Base-by-base conservation (phyloP, 2,797 vertebrate genomes). In the Neosalanx taihuensis region DNA sequence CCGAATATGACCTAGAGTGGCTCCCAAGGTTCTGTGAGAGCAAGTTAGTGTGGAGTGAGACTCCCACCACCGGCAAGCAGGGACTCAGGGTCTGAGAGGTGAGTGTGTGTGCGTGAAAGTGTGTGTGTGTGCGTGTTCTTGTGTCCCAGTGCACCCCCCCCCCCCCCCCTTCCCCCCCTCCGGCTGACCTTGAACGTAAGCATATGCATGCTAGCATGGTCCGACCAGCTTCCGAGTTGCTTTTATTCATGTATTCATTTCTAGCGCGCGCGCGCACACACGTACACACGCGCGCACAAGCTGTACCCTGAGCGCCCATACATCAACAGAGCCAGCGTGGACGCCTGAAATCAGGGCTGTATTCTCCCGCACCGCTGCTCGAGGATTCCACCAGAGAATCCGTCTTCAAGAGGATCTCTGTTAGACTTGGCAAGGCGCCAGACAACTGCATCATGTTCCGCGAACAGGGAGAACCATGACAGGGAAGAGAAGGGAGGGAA, bases 21-120 rank as follows among this genome's bases (percentile, higher is more conserved):
- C 79, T 86, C 78, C 84, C 77, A 79, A 86, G 86, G 74, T 86
- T 87, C 84, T 78, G 74, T 83, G 73, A 7, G 84, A 7, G 84
- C 79, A 79, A 77, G 76, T 82, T 78, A 68, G 71, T 69, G 64
- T 67, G 31, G 60, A 79, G 76, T 26, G 79, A 64, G 41, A 17
- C 51, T 68, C 49, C 74, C 73, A 77, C 65, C 67, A 72, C 70
- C 13, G 41, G 41, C 41, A 46, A 46, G 41, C 2, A 46, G 12
- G 7, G 10, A 12, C 29, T 71, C 58, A 6, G 7, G 4, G 4
- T 67, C 23, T 57, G 29, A 30, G n/a, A 13, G 4, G 53, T 65
- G 26, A 64, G 31, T 46, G 5, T 37, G n/a, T 53, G 4, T 10
- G 20, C 65, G 37, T 49, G 64, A 49, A n/a, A 5, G 12, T 49